A percentile compares a stretch with the other conserved stretches of the same genome.
Conservation (phyloP, 2,797 vertebrate genomes). For the Aeoliscus strigatus region DNA sequence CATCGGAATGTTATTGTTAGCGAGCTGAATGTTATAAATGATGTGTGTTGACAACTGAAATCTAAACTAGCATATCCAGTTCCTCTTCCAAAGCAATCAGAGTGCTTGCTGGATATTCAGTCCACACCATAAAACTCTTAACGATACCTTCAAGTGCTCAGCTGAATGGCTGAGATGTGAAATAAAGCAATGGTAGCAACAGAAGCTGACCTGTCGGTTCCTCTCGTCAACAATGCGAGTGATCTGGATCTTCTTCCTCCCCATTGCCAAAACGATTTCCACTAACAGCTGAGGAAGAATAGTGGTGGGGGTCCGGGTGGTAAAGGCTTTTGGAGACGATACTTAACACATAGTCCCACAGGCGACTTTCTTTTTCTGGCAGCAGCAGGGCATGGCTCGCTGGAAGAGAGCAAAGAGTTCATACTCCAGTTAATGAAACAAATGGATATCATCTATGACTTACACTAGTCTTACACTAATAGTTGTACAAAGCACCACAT, state of each 20-base stretch:
- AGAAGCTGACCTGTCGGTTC: slow-evolving; percentile 87
- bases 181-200: no score
- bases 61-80: no score
- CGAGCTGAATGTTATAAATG: no score
- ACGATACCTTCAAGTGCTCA: no score
- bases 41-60: no score
- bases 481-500: not conserved
- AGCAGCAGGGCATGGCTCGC: slow-evolving; percentile 46
- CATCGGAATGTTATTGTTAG: no score
- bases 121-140: not conserved
- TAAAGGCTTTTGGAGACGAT: slow-evolving; percentile 34
- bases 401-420: slow-evolving; percentile 32
- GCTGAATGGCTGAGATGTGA: no score
- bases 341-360: slow-evolving; percentile 74
- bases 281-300: slow-evolving; percentile 69
- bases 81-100: no score
- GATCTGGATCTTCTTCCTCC: slow-evolving; percentile 98
- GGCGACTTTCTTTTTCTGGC: slow-evolving; percentile 28
- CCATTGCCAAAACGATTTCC: slow-evolving; percentile 80
- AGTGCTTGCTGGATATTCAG: no score
- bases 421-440: not conserved
- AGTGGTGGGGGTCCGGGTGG: slow-evolving; percentile 49
- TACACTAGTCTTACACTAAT: not conserved
- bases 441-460: no score
- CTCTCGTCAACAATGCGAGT: slow-evolving; percentile 94